Conservation (phyloP, 1,140 invertebrate species). For the Drosophila azteca region DNA sequence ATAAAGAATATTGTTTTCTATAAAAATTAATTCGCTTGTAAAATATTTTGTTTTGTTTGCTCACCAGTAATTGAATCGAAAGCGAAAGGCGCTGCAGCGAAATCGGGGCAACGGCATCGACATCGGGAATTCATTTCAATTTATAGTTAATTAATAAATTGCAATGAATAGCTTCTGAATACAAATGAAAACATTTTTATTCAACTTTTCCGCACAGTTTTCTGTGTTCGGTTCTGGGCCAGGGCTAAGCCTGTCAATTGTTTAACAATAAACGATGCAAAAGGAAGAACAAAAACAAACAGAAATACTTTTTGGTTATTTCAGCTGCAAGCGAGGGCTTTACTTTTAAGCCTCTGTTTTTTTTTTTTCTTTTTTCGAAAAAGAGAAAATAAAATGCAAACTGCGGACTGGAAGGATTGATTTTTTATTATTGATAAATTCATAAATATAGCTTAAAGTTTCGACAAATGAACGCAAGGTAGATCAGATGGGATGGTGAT, state of each 20-base stretch:
- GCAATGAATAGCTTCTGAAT: slow-evolving; percentile 34
- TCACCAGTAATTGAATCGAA: slow-evolving; percentile 57
- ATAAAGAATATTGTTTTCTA: slow-evolving; percentile 48
- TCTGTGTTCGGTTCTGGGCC: not conserved
- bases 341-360: slow-evolving; percentile 33
- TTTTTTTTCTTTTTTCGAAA: no score
- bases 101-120: no score
- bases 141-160: slow-evolving; percentile 69
- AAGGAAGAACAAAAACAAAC: slow-evolving; percentile 10
- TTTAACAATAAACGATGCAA: slow-evolving; percentile 42
- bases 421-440: no score
- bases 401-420: no score
- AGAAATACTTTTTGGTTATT: slow-evolving; percentile 1
- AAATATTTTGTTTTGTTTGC: slow-evolving; percentile 57
- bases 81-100: slow-evolving; percentile 29
- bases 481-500: no score
- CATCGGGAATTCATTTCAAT: slow-evolving; percentile 29
- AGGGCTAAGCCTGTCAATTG: slow-evolving; percentile 46
- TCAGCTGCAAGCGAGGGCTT: slow-evolving; percentile 3
- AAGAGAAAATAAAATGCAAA: slow-evolving; percentile 22
- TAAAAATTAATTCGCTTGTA: slow-evolving; percentile 62
- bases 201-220: slow-evolving; percentile 18
- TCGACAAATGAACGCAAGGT: no score
- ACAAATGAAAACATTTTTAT: slow-evolving; percentile 42
- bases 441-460: no score